Conservation (phyloP, 2,113 vertebrate genomes). For the Neolamprologus longior region DNA sequence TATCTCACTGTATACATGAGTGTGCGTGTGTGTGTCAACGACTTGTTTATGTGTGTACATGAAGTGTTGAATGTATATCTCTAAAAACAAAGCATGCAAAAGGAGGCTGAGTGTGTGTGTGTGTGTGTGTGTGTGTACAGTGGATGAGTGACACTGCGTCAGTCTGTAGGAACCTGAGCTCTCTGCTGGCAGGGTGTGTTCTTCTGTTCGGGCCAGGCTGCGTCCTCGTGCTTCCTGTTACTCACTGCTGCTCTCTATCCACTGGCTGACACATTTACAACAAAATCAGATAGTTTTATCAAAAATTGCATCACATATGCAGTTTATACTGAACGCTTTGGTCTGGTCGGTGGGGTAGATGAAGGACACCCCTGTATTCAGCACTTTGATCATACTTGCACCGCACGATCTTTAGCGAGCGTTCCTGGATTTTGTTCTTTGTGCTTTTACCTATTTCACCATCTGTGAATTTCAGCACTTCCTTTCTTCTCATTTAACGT, state of each 20-base stretch:
- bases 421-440: background rate
- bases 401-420: rapidly evolving
- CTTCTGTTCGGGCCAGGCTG: background rate
- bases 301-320: background rate
- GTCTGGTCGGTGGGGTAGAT: background rate
- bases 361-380: rapidly evolving
- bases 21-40: background rate
- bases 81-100: background rate
- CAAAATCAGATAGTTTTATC: background rate
- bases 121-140: background rate
- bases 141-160: conserved; percentile 24
- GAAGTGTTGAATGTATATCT: rapidly evolving
- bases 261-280: background rate
- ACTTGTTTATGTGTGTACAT: background rate
- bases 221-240: background rate
- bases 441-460: background rate
- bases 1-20: background rate
- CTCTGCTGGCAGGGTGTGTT: conserved; percentile 17
- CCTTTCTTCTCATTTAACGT: background rate
- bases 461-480: background rate
- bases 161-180: conserved; percentile 22
- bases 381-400: background rate
- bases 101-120: background rate
- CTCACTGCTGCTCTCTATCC: background rate
- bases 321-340: background rate